Conservation (phyloP, 1,140 invertebrate species). For the Colletes gigas region DNA sequence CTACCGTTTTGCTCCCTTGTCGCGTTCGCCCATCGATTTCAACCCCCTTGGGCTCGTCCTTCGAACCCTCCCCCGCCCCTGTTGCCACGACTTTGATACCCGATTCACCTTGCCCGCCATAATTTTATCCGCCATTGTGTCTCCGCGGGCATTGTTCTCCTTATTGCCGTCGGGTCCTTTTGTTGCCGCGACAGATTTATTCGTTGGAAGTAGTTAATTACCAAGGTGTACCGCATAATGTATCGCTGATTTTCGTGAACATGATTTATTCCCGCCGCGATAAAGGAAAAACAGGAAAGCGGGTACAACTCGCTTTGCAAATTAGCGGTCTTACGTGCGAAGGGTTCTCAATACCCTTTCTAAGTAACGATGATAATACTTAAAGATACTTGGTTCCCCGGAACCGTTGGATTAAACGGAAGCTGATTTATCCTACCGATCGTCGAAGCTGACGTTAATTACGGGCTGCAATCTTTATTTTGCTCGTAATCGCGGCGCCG, state of each 20-base stretch:
- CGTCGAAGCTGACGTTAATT: constrained; percentile 17
- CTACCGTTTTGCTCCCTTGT: not conserved
- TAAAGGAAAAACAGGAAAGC: not conserved
- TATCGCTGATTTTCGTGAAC: not conserved
- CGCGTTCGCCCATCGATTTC: constrained; percentile 27
- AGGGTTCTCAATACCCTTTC: no score
- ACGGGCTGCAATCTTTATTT: constrained; percentile 27
- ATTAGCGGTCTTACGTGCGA: no score
- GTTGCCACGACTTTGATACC: constrained; percentile 17
- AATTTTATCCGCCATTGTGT: constrained; percentile 13
- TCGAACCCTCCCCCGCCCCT: not conserved
- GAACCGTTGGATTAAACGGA: not conserved
- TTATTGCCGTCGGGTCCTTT: not conserved
- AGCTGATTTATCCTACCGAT: not conserved
- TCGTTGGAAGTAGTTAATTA: constrained; percentile 18
- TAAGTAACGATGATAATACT: no score
- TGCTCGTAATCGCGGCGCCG: not conserved
- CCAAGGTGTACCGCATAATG: no score
- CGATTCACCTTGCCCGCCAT: not conserved
- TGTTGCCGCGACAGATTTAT: not conserved
- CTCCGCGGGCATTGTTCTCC: not conserved
- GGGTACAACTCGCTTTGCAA: no score
- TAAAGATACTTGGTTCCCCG: no score
- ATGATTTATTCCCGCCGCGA: not conserved
- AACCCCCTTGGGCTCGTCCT: not conserved